Base-by-base conservation (phyloP, 2,113 vertebrate genomes). In the Chaenocephalus aceratus region DNA sequence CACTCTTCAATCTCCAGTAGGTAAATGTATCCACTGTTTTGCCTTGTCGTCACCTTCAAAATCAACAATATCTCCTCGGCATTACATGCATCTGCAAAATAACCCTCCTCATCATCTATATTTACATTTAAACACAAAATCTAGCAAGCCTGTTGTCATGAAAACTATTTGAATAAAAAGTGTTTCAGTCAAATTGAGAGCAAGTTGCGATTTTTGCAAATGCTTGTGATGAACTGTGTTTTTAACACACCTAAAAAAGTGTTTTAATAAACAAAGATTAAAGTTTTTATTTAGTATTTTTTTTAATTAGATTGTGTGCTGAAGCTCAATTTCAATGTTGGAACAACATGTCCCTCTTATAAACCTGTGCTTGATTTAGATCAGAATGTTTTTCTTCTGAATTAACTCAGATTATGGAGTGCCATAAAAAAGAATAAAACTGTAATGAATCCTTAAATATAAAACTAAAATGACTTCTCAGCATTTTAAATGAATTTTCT, bases 151-250 rank as follows among this genome's bases (percentile, higher is more conserved):
- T 71, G 77, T 49, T 78, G 70, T 75, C 70, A 78, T 75, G 56
- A 71, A 70, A 59, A 61, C 46, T 82, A 75, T 77, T 89, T 80
- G 49, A 75, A 57, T 78, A 0, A 78, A 85, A 82, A 83, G 69
- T 49, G 9, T 52, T 76, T 82, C 15, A 58, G 52, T 23, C 76
- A 54, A 61, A 9, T 6, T 7, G 9, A 15, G 49, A 10, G 21
- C 14, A 12, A 41, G 6, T 51, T 1, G 30, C 80, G n/a, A 79
- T 77, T 49, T 69, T 79, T 78, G 15, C 6, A 60, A 52, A 41
- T 54, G 14, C 0, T 46, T 75, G n/a, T 72, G 18, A 13, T 16
- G 48, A 56, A 21, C 7, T 51, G 53, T n/a, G 4, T 15, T 66
- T 15, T 56, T 4, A 48, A 49, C 0, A 1, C 16, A 34, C 15